Conservation (phyloP, 2,888 invertebrate species). For the Pseudococcus jackbeardsleyi region DNA sequence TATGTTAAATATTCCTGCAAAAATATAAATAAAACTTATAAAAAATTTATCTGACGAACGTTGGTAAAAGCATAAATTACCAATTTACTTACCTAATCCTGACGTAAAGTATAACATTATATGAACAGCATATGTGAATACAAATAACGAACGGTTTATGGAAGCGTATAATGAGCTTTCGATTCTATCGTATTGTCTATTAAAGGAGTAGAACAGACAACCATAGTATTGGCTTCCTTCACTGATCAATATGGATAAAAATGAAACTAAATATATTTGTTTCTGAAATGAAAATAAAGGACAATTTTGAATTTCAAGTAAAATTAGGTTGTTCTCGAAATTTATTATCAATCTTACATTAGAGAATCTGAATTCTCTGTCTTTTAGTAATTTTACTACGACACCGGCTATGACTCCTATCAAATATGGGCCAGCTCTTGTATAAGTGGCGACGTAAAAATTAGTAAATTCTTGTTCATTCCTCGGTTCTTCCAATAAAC, state of each 20-base stretch:
- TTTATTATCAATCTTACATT: conserved; percentile 28
- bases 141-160: conserved; percentile 74
- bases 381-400: background rate
- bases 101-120: conserved; percentile 56
- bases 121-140: conserved; percentile 72
- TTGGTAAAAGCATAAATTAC: background rate
- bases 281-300: conserved; percentile 21
- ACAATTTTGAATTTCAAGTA: background rate
- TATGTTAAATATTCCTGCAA: conserved; percentile 49
- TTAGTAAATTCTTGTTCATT: conserved; percentile 53
- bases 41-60: background rate
- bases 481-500: conserved; percentile 61
- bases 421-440: conserved; percentile 60
- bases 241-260: conserved; percentile 40
- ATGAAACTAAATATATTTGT: conserved; percentile 18
- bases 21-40: too few species aligned
- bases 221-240: conserved; percentile 58
- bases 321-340: background rate
- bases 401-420: conserved; percentile 27
- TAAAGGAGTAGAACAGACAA: conserved; percentile 18
- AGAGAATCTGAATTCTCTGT: conserved; percentile 44
- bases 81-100: conserved; percentile 43
- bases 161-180: conserved; percentile 75
- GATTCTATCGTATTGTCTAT: conserved; percentile 67
- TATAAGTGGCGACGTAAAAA: conserved; percentile 60